A percentile compares a stretch with the other conserved stretches of the same genome.
Evolutionary conservation across 2,113 vertebrate genomes (phyloP).

Genomic region (Ammodytes marinus): DNA sequence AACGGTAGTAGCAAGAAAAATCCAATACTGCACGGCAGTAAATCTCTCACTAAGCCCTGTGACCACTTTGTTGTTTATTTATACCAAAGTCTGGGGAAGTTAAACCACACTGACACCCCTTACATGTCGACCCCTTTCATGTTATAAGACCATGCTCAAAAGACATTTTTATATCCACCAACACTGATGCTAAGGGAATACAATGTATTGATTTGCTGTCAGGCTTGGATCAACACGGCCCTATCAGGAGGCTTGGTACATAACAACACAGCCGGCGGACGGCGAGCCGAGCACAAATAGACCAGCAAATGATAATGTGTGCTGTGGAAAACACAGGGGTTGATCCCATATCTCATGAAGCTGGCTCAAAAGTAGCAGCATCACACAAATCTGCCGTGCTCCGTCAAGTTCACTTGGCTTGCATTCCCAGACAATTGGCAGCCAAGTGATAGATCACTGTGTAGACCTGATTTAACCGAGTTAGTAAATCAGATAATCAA

Average conservation of each 20-base stretch:
- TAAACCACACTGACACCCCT: conserved; percentile 67
- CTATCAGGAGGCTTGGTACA: conserved; percentile 57
- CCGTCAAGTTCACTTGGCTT: conserved; percentile 38
- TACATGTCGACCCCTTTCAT: conserved; percentile 71
- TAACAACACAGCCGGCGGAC: conserved; percentile 47
- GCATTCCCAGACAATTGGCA: conserved; percentile 49
- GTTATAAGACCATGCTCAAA: conserved; percentile 67
- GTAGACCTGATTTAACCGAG: conserved; percentile 39
- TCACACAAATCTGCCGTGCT: conserved; percentile 44
- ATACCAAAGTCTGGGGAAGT: conserved; percentile 65
- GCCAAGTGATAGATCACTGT: conserved; percentile 45
- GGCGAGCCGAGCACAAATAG: conserved; percentile 45
- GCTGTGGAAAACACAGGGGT: conserved; percentile 47
- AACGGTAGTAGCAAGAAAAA: conserved; percentile 46
- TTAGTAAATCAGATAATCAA: conserved; percentile 50
- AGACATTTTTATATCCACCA: conserved; percentile 65
- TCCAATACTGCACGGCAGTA: conserved; percentile 59
- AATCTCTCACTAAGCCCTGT: conserved; percentile 65
- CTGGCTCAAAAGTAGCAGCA: conserved; percentile 35
- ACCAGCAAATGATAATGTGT: conserved; percentile 56
- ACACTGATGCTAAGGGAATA: conserved; percentile 66
- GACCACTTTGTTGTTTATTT: conserved; percentile 74
- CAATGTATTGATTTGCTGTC: conserved; percentile 80
- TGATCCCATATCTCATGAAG: conserved; percentile 52
- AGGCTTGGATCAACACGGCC: conserved; percentile 60